Evolutionary conservation across 2,113 vertebrate genomes (phyloP).

Genomic region (Pelobates fuscus): DNA sequence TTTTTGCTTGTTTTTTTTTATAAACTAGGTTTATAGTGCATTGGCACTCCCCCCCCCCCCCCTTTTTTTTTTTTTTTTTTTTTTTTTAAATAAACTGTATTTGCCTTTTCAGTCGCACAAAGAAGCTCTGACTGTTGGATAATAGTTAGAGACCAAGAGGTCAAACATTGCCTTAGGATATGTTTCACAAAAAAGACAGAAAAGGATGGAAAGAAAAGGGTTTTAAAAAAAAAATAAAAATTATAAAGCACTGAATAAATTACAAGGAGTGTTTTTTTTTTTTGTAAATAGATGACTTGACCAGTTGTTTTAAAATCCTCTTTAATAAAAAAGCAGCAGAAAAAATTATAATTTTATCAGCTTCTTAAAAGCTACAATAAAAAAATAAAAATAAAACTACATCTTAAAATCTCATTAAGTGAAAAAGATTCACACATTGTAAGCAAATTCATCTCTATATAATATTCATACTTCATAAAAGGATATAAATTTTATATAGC

Average conservation of each 20-base stretch:
- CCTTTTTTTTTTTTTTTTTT: constrained; percentile 50
- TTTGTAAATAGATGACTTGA: background rate
- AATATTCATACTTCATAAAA: background rate
- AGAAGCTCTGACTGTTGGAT: constrained; percentile 60
- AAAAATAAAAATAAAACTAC: background rate
- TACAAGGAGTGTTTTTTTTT: background rate
- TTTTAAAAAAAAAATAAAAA: constrained; percentile 31
- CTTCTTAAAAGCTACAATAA: background rate
- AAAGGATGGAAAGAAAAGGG: constrained; percentile 67
- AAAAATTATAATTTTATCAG: background rate
- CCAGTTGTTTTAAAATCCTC: background rate
- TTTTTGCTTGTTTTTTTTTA: no score
- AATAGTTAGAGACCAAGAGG: constrained; percentile 63
- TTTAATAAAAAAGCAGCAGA: background rate
- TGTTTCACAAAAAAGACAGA: constrained; percentile 60
- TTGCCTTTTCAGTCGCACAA: constrained; percentile 51
- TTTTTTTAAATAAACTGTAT: constrained; percentile 61
- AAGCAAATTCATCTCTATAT: background rate
- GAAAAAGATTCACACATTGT: background rate
- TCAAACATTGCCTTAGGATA: constrained; percentile 63
- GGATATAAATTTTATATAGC: background rate
- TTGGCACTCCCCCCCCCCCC: no score
- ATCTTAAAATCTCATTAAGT: constrained; percentile 7
- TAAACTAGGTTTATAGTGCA: constrained; percentile 24
- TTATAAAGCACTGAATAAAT: background rate